A percentile compares a stretch with the other conserved stretches of the same genome.
Evolutionary conservation across 2,113 vertebrate genomes (phyloP).

Genomic region (Orthonyx spaldingii): DNA sequence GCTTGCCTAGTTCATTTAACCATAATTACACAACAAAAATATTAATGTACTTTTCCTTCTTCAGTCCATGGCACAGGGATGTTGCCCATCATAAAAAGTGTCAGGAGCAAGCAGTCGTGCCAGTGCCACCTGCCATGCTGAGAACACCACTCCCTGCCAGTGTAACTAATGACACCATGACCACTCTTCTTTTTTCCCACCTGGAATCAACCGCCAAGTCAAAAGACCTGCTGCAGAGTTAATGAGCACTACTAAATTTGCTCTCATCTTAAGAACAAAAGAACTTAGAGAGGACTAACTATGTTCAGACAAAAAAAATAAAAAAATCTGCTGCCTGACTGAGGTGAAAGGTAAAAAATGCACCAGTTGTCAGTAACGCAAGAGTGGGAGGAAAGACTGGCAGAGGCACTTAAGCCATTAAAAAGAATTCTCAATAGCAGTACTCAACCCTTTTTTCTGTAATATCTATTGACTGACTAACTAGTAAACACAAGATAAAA

Average conservation of each 20-base stretch:
- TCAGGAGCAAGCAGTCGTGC: not conserved
- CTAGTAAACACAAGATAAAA: slow-evolving; percentile 37
- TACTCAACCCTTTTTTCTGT: not conserved
- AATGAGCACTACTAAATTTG: not conserved
- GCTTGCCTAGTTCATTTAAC: not conserved
- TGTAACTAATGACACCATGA: not conserved
- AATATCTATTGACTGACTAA: not conserved
- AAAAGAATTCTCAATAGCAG: not conserved
- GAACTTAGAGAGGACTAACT: not conserved
- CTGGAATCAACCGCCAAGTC: not conserved
- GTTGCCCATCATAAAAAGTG: not conserved
- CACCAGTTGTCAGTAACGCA: not conserved
- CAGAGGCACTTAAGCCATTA: not conserved
- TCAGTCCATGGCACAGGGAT: not conserved
- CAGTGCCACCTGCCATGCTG: not conserved
- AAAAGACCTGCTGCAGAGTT: slow-evolving; percentile 10
- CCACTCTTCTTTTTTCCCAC: not conserved
- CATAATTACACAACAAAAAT: not conserved
- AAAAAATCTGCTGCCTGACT: not conserved
- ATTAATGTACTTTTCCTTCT: not conserved
- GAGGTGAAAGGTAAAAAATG: not conserved
- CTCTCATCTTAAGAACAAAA: slow-evolving; percentile 4
- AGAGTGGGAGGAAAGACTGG: not conserved
- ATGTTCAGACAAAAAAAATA: not conserved
- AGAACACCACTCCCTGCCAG: not conserved